Base-by-base conservation (phyloP, 2,113 vertebrate species). In the Peromyscus polionotus region DNA sequence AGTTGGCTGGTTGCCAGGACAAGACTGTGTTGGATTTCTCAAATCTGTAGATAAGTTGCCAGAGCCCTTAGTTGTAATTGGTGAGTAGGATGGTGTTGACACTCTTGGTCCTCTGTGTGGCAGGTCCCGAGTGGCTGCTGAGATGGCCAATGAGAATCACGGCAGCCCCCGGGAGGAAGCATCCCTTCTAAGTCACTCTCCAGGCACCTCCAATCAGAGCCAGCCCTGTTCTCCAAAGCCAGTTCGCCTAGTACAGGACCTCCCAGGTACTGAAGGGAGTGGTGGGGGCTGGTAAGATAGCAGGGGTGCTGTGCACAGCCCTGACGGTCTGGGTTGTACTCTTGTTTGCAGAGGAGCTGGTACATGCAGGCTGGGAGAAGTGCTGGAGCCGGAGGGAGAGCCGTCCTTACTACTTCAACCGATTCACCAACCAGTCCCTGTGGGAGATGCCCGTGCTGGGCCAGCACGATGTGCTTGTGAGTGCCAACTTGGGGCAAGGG, bases 311-410 rank as follows among this genome's bases (percentile, higher is more conserved):
- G 1, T 95, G 91, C 2, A 42, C 90, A 94, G n/a, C 63, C 36
- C 88, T 98, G 94, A 98, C 36, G 16, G 3, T 0, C 42, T 94
- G 72, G 88, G 20, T 20, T 84, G 65, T 17, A 0, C 36, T 88
- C 81, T 93, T 93, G 39, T 96, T 96, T 96, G 13, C 98, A 99
- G 99, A 99, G 98, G 99, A 99, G 96, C 98, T 99, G 98, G 99
- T 99, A 96, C 99, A 99, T 92, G 99, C 99, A 0, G 99, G 99
- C 94, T 99, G 99, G 99, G 99, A 99, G 81, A 99, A 99, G 99
- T 99, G 99, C 98, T 99, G 99, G 99, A 99, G 99, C 98, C 99
- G 99, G 97, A 98, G 99, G 95, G 99, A 99, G 98, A 99, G 99
- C 97, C 99, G 99, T 17, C 99, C 99, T 0, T 99, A 99, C 97